phyloP scores from a whole-genome alignment of 2,888 invertebrate genomes.

The Syrphus vitripennis region DNA sequence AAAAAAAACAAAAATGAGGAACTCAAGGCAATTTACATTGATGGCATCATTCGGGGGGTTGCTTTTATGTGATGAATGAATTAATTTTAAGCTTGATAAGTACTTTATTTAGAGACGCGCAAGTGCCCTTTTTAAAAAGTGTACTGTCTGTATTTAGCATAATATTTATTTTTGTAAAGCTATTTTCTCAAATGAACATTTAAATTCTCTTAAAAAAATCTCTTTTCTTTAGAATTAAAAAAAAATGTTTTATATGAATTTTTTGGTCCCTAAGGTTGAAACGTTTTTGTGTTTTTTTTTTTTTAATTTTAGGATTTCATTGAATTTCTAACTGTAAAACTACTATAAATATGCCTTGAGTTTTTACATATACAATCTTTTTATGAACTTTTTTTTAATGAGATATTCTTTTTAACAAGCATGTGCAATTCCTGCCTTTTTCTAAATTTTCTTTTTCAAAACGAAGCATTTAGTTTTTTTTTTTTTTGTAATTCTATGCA shows the following conservation, averaged over 20 bases:
- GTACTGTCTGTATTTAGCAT: not conserved
- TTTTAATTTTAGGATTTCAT: not conserved
- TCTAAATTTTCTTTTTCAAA: constrained; percentile 12
- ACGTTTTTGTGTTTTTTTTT: too few relatives aligned
- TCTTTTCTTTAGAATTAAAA: not conserved
- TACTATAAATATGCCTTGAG: not conserved
- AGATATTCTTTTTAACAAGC: not conserved
- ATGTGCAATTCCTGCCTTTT: not conserved
- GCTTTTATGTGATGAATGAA: constrained; percentile 10
- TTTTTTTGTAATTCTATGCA: not conserved
- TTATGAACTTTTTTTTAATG: not conserved
- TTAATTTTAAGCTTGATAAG: constrained; percentile 3
- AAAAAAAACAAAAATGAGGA: not conserved
- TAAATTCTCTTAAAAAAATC: not conserved
- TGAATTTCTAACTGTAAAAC: not conserved
- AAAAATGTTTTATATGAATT: not conserved
- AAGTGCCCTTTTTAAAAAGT: not conserved
- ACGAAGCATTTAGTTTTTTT: constrained; percentile 17
- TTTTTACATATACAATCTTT: not conserved
- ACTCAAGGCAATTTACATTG: not conserved
- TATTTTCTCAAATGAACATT: not conserved
- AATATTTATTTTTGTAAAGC: not conserved
- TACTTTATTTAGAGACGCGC: constrained; percentile 9
- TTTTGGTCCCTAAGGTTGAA: not conserved
- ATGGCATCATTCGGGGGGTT: not conserved